Conservation (phyloP, 2,888 invertebrate species). For the Ectemnius cavifrons region DNA sequence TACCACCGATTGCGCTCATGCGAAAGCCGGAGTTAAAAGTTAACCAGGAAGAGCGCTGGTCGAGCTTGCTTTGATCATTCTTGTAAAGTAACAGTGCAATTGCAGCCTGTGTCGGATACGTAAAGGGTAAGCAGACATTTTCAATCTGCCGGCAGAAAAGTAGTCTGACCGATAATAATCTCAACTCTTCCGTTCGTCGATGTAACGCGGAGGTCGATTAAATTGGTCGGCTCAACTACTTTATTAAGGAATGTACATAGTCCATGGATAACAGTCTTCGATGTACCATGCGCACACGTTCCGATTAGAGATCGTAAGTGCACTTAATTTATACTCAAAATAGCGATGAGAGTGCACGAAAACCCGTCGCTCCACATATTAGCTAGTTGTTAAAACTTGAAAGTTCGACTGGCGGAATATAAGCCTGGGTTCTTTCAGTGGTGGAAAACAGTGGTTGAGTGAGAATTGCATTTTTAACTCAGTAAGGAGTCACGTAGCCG, state of each 20-base stretch:
- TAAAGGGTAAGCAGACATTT: slow-evolving; percentile 32
- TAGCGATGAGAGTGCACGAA: no score
- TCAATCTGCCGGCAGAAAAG: slow-evolving; percentile 56
- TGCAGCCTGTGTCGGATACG: no score
- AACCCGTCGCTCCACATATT: no score
- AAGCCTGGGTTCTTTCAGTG: no score
- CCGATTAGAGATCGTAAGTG: slow-evolving; percentile 35
- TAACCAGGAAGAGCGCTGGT: neutral
- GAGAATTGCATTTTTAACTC: slow-evolving; percentile 4
- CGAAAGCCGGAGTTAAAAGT: neutral
- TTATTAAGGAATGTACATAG: slow-evolving; percentile 41
- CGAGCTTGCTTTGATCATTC: no score
- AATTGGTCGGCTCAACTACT: slow-evolving; percentile 47
- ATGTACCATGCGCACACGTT: slow-evolving; percentile 25
- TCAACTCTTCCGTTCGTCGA: slow-evolving; percentile 58
- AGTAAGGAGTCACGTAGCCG: neutral
- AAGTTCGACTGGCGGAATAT: no score
- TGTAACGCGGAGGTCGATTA: slow-evolving; percentile 57
- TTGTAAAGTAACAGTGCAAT: no score
- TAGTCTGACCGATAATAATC: slow-evolving; percentile 55
- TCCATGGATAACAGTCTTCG: slow-evolving; percentile 47
- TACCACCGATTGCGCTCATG: neutral
- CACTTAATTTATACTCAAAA: neutral
- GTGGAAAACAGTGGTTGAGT: neutral
- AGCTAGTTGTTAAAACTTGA: no score